Conservation (phyloP, 2,113 vertebrate species). For the Ursus arctos region DNA sequence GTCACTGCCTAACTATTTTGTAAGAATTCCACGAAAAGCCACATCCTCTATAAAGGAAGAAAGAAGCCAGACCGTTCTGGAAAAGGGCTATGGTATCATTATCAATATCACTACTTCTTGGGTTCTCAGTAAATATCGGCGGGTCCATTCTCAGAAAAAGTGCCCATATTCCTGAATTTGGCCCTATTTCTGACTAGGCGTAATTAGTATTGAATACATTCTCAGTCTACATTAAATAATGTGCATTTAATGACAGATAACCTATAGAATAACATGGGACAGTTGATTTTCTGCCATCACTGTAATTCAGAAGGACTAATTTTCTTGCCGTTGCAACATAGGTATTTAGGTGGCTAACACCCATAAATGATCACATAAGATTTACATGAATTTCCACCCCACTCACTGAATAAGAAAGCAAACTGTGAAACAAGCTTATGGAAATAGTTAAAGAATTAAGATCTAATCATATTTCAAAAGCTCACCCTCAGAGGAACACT, state of each 20-base stretch:
- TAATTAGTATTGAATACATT: neutral
- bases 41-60: neutral
- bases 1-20: neutral
- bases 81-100: neutral
- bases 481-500: slow-evolving; percentile 81
- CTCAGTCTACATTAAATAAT: slow-evolving; percentile 2
- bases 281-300: neutral
- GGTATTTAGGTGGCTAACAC: slow-evolving; percentile 44
- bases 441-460: slow-evolving; percentile 75
- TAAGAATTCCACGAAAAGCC: neutral
- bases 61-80: neutral
- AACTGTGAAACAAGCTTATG: slow-evolving; percentile 76
- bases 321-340: neutral
- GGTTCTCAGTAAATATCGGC: neutral
- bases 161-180: neutral
- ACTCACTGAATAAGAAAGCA: slow-evolving; percentile 58
- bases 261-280: neutral
- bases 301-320: slow-evolving; percentile 4
- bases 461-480: slow-evolving; percentile 84
- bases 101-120: neutral
- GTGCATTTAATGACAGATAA: neutral
- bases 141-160: neutral
- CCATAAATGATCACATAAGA: slow-evolving; percentile 29
- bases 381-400: neutral
- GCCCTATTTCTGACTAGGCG: slow-evolving; percentile 11